Base-by-base conservation (phyloP, 2,797 vertebrate genomes). In the Xyrichtys novacula region DNA sequence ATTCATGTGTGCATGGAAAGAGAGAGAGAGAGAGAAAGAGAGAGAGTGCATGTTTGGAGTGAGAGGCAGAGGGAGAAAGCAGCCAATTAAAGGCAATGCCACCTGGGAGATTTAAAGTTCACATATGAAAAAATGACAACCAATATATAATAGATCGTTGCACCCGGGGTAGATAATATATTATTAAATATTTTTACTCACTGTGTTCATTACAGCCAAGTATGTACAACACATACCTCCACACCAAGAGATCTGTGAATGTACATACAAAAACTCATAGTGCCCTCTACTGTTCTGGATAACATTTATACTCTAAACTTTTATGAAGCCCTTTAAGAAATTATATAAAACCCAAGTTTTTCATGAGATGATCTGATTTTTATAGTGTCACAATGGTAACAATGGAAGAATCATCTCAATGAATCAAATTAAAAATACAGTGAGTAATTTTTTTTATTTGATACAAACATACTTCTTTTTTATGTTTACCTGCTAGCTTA, bases 221-320 rank as follows among this genome's bases (percentile, higher is more conserved):
- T 16, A n/a, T 60, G 17, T 28, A 12, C 25, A 49, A 75, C 29
- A 36, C 25, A 53, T 16, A 39, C 38, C 14, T 46, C 10, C 49
- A 61, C 25, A 38, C 31, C 57, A 12, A 38, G 47, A 38, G 26
- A 28, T 22, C 2, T 17, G 23, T 34, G n/a, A n/a, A 16, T 31
- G 49, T 5, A 62, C n/a, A 6, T 39, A 47, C 19, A 36, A n/a
- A 3, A 48, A 22, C 2, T 12, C 12, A 80, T n/a, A 74, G 67
- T 88, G 36, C 88, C 88, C 87, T 81, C 89, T 90, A 53, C 67
- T 87, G 91, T 40, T 73, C 12, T 1, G 9, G 17, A n/a, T 7
- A 49, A 7, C 15, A n/a, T 28, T 17, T 17, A 6, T 7, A 40
- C 38, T 17, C 38, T 4, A 6, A 11, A 17, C 38, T 40, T n/a